Percentiles rank a stretch among this genome's conserved stretches.
phyloP scores from a whole-genome alignment of 2,113 vertebrate genomes.

The Uropsilus gracilis region DNA sequence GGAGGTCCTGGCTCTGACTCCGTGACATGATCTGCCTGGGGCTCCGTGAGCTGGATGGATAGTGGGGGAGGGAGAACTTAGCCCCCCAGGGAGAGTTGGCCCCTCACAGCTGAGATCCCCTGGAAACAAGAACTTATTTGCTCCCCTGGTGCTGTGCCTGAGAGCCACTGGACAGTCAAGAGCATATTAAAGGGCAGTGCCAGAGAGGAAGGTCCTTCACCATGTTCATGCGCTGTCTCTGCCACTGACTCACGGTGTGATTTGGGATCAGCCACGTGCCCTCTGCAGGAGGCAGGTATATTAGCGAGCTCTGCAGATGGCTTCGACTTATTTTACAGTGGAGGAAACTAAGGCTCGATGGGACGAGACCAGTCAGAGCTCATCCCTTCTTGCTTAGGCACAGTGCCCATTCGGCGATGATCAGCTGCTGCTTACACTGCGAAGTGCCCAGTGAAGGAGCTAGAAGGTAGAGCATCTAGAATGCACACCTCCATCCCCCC shows the following conservation, averaged over 20 bases:
- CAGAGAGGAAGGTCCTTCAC: not conserved
- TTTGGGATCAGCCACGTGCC: too few relatives aligned
- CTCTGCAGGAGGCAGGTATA: too few relatives aligned
- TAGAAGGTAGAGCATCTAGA: not conserved
- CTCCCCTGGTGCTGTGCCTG: not conserved
- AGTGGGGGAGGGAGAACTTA: not conserved
- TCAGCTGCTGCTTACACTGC: not conserved
- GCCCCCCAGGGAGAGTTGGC: not conserved
- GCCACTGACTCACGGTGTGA: too few relatives aligned
- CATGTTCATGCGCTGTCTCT: too few relatives aligned
- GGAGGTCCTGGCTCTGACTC: not conserved
- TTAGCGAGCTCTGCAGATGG: not conserved
- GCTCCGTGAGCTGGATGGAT: not conserved
- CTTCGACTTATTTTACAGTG: not conserved
- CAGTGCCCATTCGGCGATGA: too few relatives aligned
- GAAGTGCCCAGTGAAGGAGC: too few relatives aligned
- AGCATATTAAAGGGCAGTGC: not conserved
- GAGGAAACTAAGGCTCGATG: not conserved
- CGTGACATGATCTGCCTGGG: not conserved
- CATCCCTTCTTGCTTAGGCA: too few relatives aligned
- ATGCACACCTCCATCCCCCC: not conserved
- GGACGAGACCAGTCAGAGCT: not conserved
- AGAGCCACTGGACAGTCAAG: not conserved
- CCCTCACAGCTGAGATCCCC: not conserved
- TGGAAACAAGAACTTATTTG: not conserved